A percentile compares a stretch with the other conserved stretches of the same genome.
phyloP scores from a whole-genome alignment of 2,113 vertebrate genomes.

The Peucedramus taeniatus region DNA sequence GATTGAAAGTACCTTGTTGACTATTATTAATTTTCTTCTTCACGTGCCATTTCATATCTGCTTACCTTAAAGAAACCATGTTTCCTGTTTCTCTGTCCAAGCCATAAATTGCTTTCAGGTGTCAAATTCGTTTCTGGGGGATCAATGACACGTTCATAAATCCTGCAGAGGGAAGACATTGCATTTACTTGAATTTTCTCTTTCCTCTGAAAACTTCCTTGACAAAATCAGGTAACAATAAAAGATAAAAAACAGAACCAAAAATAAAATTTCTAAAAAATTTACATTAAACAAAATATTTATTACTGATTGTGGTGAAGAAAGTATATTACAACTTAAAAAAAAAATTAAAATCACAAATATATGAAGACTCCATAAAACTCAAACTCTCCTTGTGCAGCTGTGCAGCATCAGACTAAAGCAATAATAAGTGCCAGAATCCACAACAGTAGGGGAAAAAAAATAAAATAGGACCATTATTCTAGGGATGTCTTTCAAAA shows the following conservation, averaged over 20 bases:
- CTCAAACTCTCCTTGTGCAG: neutral
- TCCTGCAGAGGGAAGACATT: constrained; percentile 75
- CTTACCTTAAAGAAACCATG: constrained; percentile 96
- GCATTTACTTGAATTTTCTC: neutral
- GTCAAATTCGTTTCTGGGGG: constrained; percentile 87
- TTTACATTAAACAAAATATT: neutral
- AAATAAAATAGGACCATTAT: neutral
- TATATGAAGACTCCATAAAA: neutral
- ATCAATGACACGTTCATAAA: constrained; percentile 93
- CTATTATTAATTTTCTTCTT: neutral
- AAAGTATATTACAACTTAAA: neutral
- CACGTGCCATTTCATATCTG: neutral
- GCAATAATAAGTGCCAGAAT: neutral
- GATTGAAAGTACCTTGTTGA: neutral
- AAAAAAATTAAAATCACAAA: neutral
- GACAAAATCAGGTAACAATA: neutral
- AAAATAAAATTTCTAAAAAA: neutral
- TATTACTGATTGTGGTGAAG: neutral
- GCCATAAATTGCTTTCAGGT: constrained; percentile 87
- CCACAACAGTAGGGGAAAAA: neutral
- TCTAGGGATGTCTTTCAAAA: neutral
- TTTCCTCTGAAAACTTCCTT: neutral
- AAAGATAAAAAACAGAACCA: neutral
- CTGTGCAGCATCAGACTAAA: neutral
- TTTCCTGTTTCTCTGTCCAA: constrained; percentile 92